phyloP scores from a whole-genome alignment of 2,797 vertebrate species.

The Sternarchorhynchus goeldii region DNA sequence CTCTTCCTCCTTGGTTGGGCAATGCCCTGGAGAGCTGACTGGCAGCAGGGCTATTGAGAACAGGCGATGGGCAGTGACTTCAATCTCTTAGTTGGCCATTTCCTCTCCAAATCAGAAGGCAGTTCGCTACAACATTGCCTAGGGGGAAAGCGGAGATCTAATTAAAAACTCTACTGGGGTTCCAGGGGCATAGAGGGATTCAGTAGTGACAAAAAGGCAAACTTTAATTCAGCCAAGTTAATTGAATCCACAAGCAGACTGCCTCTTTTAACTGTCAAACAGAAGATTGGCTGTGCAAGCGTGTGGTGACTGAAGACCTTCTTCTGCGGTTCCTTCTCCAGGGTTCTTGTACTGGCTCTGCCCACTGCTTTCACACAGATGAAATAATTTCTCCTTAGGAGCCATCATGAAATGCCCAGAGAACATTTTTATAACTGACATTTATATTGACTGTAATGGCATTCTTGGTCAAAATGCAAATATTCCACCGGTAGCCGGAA shows the following conservation, averaged over 20 bases:
- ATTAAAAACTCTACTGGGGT: constrained; percentile 53
- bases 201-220: constrained; percentile 50
- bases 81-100: constrained; percentile 30
- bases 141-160: constrained; percentile 41
- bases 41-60: constrained; percentile 18
- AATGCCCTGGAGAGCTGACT: constrained; percentile 19
- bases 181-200: constrained; percentile 48
- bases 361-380: constrained; percentile 20
- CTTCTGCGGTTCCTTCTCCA: background rate
- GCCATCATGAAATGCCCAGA: constrained; percentile 29
- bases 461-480: constrained; percentile 15
- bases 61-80: background rate
- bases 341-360: constrained; percentile 1
- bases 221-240: constrained; percentile 59
- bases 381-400: constrained; percentile 35
- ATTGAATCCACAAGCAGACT: constrained; percentile 54
- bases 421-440: constrained; percentile 31
- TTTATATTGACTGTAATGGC: constrained; percentile 13
- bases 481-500: background rate
- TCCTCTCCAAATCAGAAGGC: constrained; percentile 36
- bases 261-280: constrained; percentile 50
- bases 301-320: constrained; percentile 30
- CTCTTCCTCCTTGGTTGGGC: background rate
- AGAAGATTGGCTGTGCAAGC: constrained; percentile 37
- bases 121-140: constrained; percentile 22